A percentile compares a stretch with the other conserved stretches of the same genome.
These are phyloP conservation scores for Mythimna pallens DNA, from an alignment of 2,888 invertebrate species.

Conservation along the genomic window DNA sequence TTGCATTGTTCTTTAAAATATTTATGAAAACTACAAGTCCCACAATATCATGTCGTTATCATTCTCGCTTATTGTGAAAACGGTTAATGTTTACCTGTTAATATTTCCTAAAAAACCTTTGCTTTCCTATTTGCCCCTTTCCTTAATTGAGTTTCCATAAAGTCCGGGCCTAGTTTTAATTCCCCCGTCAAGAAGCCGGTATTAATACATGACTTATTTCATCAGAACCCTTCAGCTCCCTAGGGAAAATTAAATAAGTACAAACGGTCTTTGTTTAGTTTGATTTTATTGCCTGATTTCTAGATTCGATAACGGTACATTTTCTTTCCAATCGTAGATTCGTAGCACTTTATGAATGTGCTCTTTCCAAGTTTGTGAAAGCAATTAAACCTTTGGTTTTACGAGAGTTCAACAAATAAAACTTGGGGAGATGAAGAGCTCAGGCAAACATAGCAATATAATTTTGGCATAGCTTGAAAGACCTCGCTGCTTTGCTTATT, in stretches of 20 bases:
- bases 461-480: not conserved
- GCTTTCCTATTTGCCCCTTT: slow-evolving; percentile 53
- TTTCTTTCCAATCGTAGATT: slow-evolving; percentile 14
- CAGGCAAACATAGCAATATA: not conserved
- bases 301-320: not conserved
- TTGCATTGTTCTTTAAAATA: no score
- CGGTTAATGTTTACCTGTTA: slow-evolving; percentile 20
- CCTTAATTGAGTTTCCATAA: slow-evolving; percentile 57
- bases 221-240: slow-evolving; percentile 17
- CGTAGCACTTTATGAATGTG: slow-evolving; percentile 14
- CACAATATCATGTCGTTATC: no score
- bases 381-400: slow-evolving; percentile 26
- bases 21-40: no score
- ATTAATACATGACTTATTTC: slow-evolving; percentile 48
- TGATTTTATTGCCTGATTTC: slow-evolving; percentile 11
- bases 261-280: slow-evolving; percentile 22
- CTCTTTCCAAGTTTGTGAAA: slow-evolving; percentile 14
- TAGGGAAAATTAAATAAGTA: slow-evolving; percentile 36
- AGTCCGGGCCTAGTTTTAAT: slow-evolving; percentile 54
- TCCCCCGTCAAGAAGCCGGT: slow-evolving; percentile 32
- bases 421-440: not conserved
- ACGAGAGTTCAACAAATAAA: slow-evolving; percentile 6
- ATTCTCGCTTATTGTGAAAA: no score
- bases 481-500: slow-evolving; percentile 1
- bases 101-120: slow-evolving; percentile 42